A percentile compares a stretch with the other conserved stretches of the same genome.
Conservation (phyloP, 1,140 invertebrate species). For the Coboldia fuscipes region DNA sequence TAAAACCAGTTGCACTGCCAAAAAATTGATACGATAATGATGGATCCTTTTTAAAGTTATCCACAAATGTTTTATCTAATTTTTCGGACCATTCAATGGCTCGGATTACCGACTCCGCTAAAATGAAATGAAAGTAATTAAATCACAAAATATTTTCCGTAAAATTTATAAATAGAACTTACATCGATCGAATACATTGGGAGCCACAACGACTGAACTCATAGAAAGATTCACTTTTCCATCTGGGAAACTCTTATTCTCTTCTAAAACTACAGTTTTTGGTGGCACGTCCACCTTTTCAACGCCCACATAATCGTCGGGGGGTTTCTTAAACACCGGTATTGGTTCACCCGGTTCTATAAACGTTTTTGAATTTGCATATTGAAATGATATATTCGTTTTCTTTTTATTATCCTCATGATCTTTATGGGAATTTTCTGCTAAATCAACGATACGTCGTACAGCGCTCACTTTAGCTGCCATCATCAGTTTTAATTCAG, state of each 20-base stretch:
- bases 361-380: conserved; percentile 54
- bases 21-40: conserved; percentile 94
- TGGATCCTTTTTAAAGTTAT: conserved; percentile 72
- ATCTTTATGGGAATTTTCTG: conserved; percentile 46
- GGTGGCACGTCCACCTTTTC: conserved; percentile 26
- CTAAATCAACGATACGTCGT: conserved; percentile 58
- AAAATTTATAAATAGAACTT: conserved; percentile 16
- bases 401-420: conserved; percentile 33
- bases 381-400: conserved; percentile 39
- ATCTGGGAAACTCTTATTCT: conserved; percentile 56
- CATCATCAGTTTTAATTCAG: conserved; percentile 63
- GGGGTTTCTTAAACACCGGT: conserved; percentile 22
- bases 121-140: conserved; percentile 9
- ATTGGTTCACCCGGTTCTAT: conserved; percentile 25
- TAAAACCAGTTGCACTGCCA: conserved; percentile 84
- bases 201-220: conserved; percentile 87
- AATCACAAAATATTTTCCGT: neutral
- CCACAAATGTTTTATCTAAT: conserved; percentile 67
- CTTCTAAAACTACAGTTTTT: conserved; percentile 30
- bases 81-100: conserved; percentile 64
- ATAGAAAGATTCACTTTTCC: conserved; percentile 60
- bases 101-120: conserved; percentile 39
- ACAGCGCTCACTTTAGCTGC: conserved; percentile 65
- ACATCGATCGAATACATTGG: conserved; percentile 85
- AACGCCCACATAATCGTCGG: conserved; percentile 26